Conservation (phyloP, 2,888 invertebrate genomes). For the Nomada ferruginata region DNA sequence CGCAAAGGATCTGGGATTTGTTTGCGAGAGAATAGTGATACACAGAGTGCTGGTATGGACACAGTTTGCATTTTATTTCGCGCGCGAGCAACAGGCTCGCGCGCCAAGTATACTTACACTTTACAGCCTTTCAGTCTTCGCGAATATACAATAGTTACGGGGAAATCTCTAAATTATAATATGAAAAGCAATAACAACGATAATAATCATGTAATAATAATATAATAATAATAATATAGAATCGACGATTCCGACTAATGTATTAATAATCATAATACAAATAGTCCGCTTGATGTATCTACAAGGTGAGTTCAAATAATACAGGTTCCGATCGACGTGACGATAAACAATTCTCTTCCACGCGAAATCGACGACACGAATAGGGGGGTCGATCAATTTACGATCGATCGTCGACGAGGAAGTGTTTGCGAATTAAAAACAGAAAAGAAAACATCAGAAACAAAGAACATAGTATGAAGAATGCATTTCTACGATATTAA, state of each 20-base stretch:
- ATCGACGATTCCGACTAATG: constrained; percentile 49
- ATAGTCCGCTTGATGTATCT: constrained; percentile 68
- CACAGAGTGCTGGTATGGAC: constrained; percentile 60
- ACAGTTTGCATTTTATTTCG: constrained; percentile 73
- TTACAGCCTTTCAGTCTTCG: constrained; percentile 83
- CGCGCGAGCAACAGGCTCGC: constrained; percentile 62
- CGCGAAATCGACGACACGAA: constrained; percentile 42
- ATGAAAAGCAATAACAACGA: constrained; percentile 76
- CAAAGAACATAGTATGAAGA: too few relatives aligned
- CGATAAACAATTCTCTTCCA: constrained; percentile 44
- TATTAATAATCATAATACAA: constrained; percentile 62
- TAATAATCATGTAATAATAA: constrained; percentile 74
- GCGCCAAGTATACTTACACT: constrained; percentile 67
- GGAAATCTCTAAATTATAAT: constrained; percentile 75
- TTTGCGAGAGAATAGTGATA: constrained; percentile 33
- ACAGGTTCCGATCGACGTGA: constrained; percentile 55
- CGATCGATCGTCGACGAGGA: constrained; percentile 47
- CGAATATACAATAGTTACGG: constrained; percentile 82
- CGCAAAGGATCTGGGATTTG: neutral
- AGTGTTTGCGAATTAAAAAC: neutral
- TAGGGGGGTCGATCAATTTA: constrained; percentile 47
- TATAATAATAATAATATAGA: constrained; percentile 61
- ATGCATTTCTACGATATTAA: neutral
- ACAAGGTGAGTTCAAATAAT: constrained; percentile 63
- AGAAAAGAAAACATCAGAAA: too few relatives aligned